Conservation (phyloP, 2,888 invertebrate species). For the Ferdinandea cuprea region DNA sequence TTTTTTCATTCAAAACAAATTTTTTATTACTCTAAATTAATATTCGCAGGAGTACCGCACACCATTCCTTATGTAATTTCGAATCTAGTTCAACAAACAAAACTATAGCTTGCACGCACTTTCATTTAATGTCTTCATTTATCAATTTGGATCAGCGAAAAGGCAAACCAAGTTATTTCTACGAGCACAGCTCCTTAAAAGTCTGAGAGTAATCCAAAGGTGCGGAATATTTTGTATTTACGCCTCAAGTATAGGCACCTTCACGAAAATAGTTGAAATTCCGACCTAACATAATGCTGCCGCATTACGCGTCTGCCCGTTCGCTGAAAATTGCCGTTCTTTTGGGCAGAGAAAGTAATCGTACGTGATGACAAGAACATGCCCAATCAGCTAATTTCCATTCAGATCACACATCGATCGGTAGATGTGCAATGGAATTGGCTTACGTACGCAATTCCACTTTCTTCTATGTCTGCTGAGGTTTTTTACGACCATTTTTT, state of each 20-base stretch:
- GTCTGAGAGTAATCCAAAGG: not conserved
- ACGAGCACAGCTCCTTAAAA: too few species aligned
- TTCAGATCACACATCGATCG: conserved; percentile 59
- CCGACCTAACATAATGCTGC: conserved; percentile 54
- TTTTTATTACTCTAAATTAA: conserved; percentile 18
- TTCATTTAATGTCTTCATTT: conserved; percentile 55
- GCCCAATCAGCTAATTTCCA: conserved; percentile 62
- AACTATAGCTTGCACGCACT: conserved; percentile 22
- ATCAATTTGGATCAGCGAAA: conserved; percentile 40
- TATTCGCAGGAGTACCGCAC: conserved; percentile 31
- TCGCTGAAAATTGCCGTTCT: conserved; percentile 61
- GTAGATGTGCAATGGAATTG: conserved; percentile 53
- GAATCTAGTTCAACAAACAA: conserved; percentile 23
- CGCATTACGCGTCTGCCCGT: not conserved
- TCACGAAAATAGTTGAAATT: conserved; percentile 40
- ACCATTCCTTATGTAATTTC: conserved; percentile 52
- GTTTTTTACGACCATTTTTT: not conserved
- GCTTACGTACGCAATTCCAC: conserved; percentile 42
- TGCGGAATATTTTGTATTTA: conserved; percentile 9
- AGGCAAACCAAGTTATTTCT: not conserved
- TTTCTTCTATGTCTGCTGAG: conserved; percentile 47
- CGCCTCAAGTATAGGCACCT: conserved; percentile 19
- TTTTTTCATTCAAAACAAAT: not conserved
- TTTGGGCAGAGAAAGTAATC: conserved; percentile 71
- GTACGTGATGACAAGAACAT: conserved; percentile 69